Conservation (phyloP, 1,140 invertebrate genomes). For the Colletes gigas region DNA sequence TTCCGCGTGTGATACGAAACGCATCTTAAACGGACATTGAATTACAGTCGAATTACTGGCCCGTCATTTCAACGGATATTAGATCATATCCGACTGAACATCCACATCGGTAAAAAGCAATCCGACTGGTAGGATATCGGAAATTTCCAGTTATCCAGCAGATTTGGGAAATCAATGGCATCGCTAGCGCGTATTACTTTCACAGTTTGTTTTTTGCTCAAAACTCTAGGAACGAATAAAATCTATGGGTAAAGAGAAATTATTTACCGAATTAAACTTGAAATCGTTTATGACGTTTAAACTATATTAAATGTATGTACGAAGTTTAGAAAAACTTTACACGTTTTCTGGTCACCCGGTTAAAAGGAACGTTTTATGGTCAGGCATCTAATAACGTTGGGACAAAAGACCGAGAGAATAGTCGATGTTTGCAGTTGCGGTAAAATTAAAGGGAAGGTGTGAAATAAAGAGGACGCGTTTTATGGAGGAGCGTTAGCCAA, state of each 20-base stretch:
- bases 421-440: too few species aligned
- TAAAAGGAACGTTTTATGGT: too few species aligned
- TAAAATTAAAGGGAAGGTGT: too few species aligned
- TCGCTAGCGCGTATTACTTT: background rate
- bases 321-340: too few species aligned
- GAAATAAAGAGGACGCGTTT: too few species aligned
- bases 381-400: too few species aligned
- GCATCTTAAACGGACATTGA: background rate
- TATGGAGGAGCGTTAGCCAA: background rate
- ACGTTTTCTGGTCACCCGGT: too few species aligned
- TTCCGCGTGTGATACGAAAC: background rate
- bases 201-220: background rate
- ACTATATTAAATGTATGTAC: too few species aligned
- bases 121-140: background rate
- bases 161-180: background rate
- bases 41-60: conserved; percentile 14
- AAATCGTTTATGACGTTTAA: too few species aligned
- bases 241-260: background rate
- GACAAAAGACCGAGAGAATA: too few species aligned
- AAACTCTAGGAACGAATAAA: background rate
- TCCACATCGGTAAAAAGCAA: conserved; percentile 10
- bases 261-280: too few species aligned
- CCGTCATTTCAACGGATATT: conserved; percentile 3
- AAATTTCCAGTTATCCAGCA: conserved; percentile 1
- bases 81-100: background rate